A percentile compares a stretch with the other conserved stretches of the same genome.
Evolutionary conservation across 2,888 invertebrate species (phyloP).

Genomic region (Heterodera filipjevi): DNA sequence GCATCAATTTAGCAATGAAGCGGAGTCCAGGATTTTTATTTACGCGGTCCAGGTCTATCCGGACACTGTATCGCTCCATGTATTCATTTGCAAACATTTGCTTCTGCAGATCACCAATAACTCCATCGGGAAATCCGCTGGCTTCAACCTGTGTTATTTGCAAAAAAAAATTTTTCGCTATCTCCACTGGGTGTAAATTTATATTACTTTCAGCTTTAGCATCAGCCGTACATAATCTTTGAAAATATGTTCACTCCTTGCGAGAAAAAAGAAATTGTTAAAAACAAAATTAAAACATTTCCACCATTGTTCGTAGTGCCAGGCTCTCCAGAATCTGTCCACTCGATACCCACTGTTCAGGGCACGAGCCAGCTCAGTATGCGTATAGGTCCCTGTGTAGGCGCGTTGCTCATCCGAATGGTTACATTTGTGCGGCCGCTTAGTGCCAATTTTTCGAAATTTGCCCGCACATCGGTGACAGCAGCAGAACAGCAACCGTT

Average conservation of each 20-base stretch:
- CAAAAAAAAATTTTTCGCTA: too few relatives aligned
- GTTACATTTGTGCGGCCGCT: background rate
- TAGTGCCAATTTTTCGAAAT: background rate
- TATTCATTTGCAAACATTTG: background rate
- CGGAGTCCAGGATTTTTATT: too few relatives aligned
- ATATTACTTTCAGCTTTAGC: background rate
- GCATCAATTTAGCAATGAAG: background rate
- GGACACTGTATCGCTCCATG: too few relatives aligned
- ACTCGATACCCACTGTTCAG: background rate
- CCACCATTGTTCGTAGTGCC: background rate
- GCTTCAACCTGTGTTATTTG: too few relatives aligned
- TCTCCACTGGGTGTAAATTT: background rate
- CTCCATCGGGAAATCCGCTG: background rate
- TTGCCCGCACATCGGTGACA: background rate
- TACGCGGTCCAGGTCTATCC: too few relatives aligned
- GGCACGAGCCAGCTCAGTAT: constrained; percentile 11
- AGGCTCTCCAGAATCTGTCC: background rate
- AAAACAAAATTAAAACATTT: background rate
- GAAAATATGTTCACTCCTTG: background rate
- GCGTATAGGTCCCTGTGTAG: constrained; percentile 16
- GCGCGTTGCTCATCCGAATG: constrained; percentile 8
- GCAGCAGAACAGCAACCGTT: background rate
- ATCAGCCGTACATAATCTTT: background rate
- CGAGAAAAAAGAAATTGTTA: background rate
- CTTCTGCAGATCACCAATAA: background rate